Evolutionary conservation across 2,113 vertebrate species (phyloP), one percentile per base, ranked within the genome.

Genomic region (Penelope pileata): DNA sequence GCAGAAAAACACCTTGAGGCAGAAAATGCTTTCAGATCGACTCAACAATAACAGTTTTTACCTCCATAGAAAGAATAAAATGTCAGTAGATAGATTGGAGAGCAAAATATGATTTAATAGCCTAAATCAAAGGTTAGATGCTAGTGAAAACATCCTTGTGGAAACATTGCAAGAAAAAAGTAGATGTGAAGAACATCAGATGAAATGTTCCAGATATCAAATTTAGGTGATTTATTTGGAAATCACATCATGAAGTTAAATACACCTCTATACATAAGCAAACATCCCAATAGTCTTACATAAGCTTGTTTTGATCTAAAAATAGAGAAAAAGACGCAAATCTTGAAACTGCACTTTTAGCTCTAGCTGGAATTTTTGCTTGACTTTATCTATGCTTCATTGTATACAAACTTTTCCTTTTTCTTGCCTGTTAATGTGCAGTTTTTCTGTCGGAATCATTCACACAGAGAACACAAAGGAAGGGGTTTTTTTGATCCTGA

Each of bases 221-320:
- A 83, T 92, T 83, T 79, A 62, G 48, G 83, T 90, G 69, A 90
- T 88, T 94, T 77, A 34, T 91, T 63, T 86, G 43, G 8, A 86
- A 86, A 88, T 14, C 14, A 59, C 72, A 75, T 14, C 23, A 88
- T 64, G 23, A 86, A 90, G 68, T 91, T 72, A 74, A 87, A 78
- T 70, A 88, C 68, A 88, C 83, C 79, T 91, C 88, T 92, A 86
- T 58, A 75, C 29, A 75, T 50, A 94, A 96, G 85, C 76, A 94
- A 83, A 94, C 80, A 82, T n/a, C 18, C n/a, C 73, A 60, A 51
- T 62, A 68, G 30, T 72, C 60, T 97, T 94, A 94, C 3, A 6
- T 90, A 95, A 97, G 15, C 17, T 59, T 84, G 24, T 7, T 36
- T 90, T 83, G 47, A 40, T 72, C 29, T 6, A 67, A 82, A 81